Base-by-base conservation (phyloP, 2,797 vertebrate genomes). In the Enteromius paludinosus region DNA sequence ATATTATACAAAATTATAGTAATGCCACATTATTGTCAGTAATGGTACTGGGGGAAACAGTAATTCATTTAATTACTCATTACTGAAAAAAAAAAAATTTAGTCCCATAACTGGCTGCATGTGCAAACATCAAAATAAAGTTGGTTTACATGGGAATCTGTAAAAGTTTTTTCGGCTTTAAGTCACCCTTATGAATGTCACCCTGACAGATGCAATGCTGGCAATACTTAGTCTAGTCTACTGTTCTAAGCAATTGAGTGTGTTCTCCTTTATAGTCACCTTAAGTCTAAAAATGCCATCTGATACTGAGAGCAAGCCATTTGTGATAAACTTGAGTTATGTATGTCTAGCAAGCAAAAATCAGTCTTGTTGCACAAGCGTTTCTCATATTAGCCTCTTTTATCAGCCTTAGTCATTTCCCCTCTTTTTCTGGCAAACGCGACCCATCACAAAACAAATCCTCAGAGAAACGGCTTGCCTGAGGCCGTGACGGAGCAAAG, bases 381-480 rank as follows among this genome's bases (percentile, higher is more conserved):
- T 14, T 30, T 72, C 28, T 25, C 56, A 9, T 72, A 72, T 18
- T 71, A 49, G 9, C n/a, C 84, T 83, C 74, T 56, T 79, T 81
- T 28, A 66, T 85, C 78, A 87, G 84, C 86, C 86, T 86, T 84
- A 86, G 86, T 92, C 85, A 84, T 84, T 91, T 62, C 41, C 84
- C 84, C 52, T 54, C 35, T 68, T 76, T 89, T 79, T 62, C 33
- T 59, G 87, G 81, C 82, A 76, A 87, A 87, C 64, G 59, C 77
- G 74, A 88, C 80, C 86, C 86, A 82, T 90, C 89, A 89, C 80
- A 89, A 88, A 80, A 72, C 88, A 49, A 79, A 86, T 88, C 86
- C 88, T 30, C 83, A 78, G 86, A 92, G 89, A 89, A 88, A 88
- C 85, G 84, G 83, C 87, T 87, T 87, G 88, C 88, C 87, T 12